These are phyloP conservation scores for Eurytoma californica DNA, from an alignment of 2,888 invertebrate species.

Conservation along the genomic window DNA sequence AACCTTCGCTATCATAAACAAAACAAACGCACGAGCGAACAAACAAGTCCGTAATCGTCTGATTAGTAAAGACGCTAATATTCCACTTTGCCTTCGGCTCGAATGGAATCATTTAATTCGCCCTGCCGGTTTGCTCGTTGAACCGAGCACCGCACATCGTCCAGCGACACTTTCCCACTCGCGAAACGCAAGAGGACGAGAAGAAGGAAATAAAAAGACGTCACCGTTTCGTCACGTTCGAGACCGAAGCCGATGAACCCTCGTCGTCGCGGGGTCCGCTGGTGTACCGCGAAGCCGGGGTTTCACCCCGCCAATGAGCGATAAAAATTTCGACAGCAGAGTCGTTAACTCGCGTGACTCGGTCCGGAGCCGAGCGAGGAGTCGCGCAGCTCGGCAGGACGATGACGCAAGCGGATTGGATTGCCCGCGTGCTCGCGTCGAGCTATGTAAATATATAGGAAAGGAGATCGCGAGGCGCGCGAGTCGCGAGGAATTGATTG, in stretches of 20 bases:
- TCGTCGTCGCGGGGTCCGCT: too few species aligned
- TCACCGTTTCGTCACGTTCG: too few species aligned
- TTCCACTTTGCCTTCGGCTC: too few species aligned
- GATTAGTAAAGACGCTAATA: neutral
- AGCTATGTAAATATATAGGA: conserved; percentile 37
- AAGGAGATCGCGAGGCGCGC: conserved; percentile 26
- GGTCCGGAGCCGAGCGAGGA: neutral
- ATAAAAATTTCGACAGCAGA: neutral
- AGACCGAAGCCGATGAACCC: too few species aligned
- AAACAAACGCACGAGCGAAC: neutral
- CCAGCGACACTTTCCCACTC: too few species aligned
- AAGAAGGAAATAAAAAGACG: too few species aligned
- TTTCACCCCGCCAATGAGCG: too few species aligned
- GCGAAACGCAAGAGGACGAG: too few species aligned
- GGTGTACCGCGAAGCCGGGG: too few species aligned
- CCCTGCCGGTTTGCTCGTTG: too few species aligned
- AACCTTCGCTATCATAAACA: conserved; percentile 5
- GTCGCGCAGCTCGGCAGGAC: conserved; percentile 4
- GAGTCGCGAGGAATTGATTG: conserved; percentile 36
- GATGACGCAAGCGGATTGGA: conserved; percentile 52
- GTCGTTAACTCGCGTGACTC: conserved; percentile 33
- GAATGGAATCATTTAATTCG: too few species aligned
- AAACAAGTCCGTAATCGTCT: neutral
- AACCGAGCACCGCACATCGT: too few species aligned
- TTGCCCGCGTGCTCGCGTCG: conserved; percentile 37